A percentile compares a stretch with the other conserved stretches of the same genome.
Evolutionary conservation across 2,113 vertebrate genomes (phyloP).

Genomic region (Motacilla alba): DNA sequence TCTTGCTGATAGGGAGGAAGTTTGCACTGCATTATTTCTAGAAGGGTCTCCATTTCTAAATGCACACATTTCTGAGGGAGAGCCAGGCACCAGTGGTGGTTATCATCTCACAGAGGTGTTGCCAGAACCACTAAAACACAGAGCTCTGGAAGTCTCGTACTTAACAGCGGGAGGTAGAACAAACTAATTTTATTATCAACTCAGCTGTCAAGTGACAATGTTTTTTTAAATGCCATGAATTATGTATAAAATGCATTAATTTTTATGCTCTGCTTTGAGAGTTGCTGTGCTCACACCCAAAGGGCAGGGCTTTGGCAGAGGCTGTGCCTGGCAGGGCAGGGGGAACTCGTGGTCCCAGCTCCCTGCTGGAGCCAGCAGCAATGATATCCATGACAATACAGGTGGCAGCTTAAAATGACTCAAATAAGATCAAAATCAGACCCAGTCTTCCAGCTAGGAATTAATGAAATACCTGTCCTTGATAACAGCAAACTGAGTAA

Average conservation of each 20-base stretch:
- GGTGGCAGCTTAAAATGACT: neutral
- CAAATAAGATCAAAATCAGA: neutral
- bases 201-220: conserved; percentile 31
- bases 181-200: conserved; percentile 31
- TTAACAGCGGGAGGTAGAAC: neutral
- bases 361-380: neutral
- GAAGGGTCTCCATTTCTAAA: neutral
- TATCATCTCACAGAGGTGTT: neutral
- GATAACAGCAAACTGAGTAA: conserved; percentile 3
- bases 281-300: conserved; percentile 1
- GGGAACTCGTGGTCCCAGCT: neutral
- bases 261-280: conserved; percentile 27
- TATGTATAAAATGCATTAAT: conserved; percentile 53
- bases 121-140: neutral
- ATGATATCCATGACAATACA: neutral
- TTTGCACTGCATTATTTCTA: neutral
- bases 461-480: neutral
- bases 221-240: conserved; percentile 66
- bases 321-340: neutral
- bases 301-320: conserved; percentile 26
- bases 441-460: neutral
- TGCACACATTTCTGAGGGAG: neutral
- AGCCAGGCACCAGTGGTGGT: neutral
- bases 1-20: neutral
- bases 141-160: neutral